These are phyloP conservation scores for Triplophysa dalaica DNA, from an alignment of 2,113 vertebrate species.

Conservation along the genomic window DNA sequence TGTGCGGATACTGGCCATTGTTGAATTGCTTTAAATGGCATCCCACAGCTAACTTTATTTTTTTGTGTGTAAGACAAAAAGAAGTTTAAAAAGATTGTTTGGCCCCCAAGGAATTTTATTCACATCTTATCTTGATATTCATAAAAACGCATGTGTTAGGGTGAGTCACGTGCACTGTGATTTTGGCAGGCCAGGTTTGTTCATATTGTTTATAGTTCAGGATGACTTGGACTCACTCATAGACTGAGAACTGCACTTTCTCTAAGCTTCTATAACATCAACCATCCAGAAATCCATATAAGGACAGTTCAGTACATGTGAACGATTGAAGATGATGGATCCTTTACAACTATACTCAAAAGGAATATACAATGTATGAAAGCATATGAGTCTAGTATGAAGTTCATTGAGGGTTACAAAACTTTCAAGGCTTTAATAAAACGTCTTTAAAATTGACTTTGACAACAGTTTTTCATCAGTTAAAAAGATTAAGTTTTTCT, in stretches of 20 bases:
- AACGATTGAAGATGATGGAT: conserved; percentile 39
- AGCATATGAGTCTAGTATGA: background rate
- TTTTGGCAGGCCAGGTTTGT: background rate
- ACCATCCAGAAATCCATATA: conserved; percentile 50
- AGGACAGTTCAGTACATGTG: conserved; percentile 47
- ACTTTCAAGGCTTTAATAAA: background rate
- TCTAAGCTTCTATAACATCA: conserved; percentile 41
- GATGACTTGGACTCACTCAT: conserved; percentile 21
- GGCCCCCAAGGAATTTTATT: background rate
- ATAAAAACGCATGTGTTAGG: background rate
- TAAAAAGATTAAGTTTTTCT: conserved; percentile 6
- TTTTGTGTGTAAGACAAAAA: conserved; percentile 3
- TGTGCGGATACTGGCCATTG: too few species aligned
- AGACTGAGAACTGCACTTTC: conserved; percentile 6
- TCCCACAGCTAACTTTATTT: background rate
- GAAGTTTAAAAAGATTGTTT: background rate
- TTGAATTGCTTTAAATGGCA: background rate
- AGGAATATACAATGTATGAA: background rate
- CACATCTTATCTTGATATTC: background rate
- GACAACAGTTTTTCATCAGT: conserved; percentile 3
- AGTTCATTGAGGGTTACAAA: too few species aligned
- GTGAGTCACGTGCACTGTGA: background rate
- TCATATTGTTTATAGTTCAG: conserved; percentile 23
- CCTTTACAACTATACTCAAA: conserved; percentile 5
- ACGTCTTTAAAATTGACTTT: conserved; percentile 4